phyloP scores from a whole-genome alignment of 2,113 vertebrate species.

The Tachuris rubrigastra region DNA sequence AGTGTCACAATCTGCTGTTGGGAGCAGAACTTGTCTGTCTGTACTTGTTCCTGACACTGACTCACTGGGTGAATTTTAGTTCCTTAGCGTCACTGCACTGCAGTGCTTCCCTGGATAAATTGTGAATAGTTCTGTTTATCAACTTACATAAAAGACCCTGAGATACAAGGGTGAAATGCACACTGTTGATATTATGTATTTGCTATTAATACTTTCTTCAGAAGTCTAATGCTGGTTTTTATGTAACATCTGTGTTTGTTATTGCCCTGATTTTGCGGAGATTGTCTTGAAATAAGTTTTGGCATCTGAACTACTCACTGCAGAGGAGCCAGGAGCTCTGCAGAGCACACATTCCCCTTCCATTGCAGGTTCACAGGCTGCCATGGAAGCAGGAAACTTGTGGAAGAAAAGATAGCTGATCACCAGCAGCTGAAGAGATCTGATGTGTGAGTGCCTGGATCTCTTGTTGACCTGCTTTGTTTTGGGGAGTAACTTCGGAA shows the following conservation, averaged over 20 bases:
- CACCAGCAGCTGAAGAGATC: not conserved
- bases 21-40: conserved; percentile 21
- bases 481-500: not conserved
- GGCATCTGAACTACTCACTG: not conserved
- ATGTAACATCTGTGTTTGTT: not conserved
- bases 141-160: not conserved
- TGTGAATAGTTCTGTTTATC: not conserved
- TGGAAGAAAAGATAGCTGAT: not conserved
- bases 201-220: not conserved
- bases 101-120: not conserved
- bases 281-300: not conserved
- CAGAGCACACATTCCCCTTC: not conserved
- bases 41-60: conserved; percentile 7
- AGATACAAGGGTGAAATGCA: not conserved
- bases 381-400: not conserved
- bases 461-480: not conserved
- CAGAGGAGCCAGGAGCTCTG: not conserved
- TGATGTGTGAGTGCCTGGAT: not conserved
- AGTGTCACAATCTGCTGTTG: not conserved
- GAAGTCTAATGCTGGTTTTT: not conserved
- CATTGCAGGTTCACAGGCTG: not conserved
- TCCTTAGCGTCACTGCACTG: not conserved
- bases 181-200: not conserved
- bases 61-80: conserved; percentile 11
- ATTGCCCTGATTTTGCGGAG: not conserved